Evolutionary conservation across 2,888 invertebrate genomes (phyloP), one percentile per base, ranked within the genome.

Genomic region (Caenorhabditis panamensis): DNA sequence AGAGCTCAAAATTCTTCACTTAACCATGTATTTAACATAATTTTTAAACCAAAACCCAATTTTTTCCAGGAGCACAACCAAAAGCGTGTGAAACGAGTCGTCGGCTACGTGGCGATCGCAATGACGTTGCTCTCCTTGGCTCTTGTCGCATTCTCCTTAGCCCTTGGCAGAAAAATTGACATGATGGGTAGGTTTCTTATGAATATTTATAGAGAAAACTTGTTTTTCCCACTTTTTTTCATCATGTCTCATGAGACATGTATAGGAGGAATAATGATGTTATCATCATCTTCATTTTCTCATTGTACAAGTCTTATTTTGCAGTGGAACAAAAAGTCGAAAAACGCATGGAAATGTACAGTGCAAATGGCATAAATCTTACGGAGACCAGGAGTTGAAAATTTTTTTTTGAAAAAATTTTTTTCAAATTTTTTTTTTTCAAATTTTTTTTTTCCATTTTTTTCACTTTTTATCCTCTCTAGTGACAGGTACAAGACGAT

Each of bases 161-260:
- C 89, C 20, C 79, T 89, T n/a, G 89, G 89, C n/a, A 83, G 88
- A 28, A 89, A 89, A 75, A 89, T 89, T 61, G 89, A 89, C 80
- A 76, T 88, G 64, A 82, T 89, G 79, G 89, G 89, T 89, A 28
- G 71, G 87, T 81, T 41, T 36, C 36, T 36, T 36, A 41, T 41
- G 41, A 41, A 41, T 41, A 41, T 54, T 16, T 6, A 16, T 16
- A n/a, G n/a, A n/a, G n/a, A n/a, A n/a, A n/a, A n/a, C n/a, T n/a
- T n/a, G n/a, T n/a, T n/a, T n/a, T n/a, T n/a, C n/a, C n/a, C n/a
- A n/a, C n/a, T 13, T 47, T 5, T 47, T 62, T 24, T 49, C 3
- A 26, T n/a, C 9, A 26, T 41, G 41, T 41, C 13, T 41, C 13
- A 41, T 13, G 31, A 31, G 31, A 31, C n/a, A n/a, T n/a, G n/a